Conservation (phyloP, 2,113 vertebrate genomes). For the Proterorhinus semilunaris region DNA sequence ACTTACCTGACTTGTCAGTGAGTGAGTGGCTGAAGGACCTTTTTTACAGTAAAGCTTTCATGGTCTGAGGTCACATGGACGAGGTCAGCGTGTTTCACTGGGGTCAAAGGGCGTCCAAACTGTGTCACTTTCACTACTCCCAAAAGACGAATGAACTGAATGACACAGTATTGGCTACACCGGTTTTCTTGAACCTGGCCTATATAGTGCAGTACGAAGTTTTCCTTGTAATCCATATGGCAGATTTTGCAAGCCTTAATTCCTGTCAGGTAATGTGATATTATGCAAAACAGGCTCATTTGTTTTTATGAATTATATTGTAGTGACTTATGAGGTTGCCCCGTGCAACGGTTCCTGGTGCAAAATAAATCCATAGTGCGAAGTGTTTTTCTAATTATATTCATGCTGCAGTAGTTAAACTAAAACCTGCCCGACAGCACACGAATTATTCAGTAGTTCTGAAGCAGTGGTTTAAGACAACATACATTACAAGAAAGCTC, state of each 20-base stretch:
- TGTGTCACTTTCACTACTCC: slow-evolving; percentile 43
- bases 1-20: neutral
- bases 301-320: slow-evolving; percentile 17
- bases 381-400: neutral
- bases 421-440: neutral
- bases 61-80: slow-evolving; percentile 32
- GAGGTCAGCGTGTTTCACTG: slow-evolving; percentile 29
- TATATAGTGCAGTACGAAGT: neutral
- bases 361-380: neutral
- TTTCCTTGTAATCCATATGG: slow-evolving; percentile 5
- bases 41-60: slow-evolving; percentile 46
- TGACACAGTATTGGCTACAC: slow-evolving; percentile 23
- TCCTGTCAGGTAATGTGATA: neutral
- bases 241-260: neutral
- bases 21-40: slow-evolving; percentile 1
- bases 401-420: neutral
- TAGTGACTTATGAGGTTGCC: slow-evolving; percentile 12
- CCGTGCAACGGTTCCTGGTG: too few species aligned
- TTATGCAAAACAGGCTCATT: slow-evolving; percentile 25
- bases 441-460: neutral
- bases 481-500: too few species aligned
- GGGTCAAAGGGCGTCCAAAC: slow-evolving; percentile 53
- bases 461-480: too few species aligned
- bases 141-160: slow-evolving; percentile 32
- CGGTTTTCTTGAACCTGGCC: neutral